phyloP scores from a whole-genome alignment of 2,797 vertebrate genomes.

The Semotilus atromaculatus region DNA sequence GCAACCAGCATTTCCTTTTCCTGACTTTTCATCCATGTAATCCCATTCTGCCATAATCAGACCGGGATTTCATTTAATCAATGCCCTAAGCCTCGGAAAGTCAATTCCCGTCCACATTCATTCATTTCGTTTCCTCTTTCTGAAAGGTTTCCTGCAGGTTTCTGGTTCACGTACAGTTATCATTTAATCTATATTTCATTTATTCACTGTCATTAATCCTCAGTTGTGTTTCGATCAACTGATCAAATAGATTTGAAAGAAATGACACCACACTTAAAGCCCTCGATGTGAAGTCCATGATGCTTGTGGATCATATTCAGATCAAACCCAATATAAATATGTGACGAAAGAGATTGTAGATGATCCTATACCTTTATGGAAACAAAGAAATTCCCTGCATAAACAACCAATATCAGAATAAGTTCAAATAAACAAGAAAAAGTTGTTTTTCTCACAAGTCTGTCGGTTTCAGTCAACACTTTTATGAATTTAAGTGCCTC shows the following conservation, averaged over 20 bases:
- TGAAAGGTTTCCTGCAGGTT: background rate
- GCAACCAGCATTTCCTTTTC: slow-evolving; percentile 19
- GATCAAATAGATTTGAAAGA: background rate
- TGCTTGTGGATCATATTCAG: background rate
- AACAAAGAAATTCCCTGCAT: background rate
- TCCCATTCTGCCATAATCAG: slow-evolving; percentile 73
- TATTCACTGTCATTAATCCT: background rate
- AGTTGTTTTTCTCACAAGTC: slow-evolving; percentile 25
- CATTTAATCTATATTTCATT: slow-evolving; percentile 27
- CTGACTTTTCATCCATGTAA: slow-evolving; percentile 73
- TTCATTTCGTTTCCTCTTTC: slow-evolving; percentile 57
- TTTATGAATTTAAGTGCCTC: slow-evolving; percentile 45
- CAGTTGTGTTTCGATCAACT: background rate
- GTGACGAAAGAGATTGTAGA: background rate
- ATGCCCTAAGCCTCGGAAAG: slow-evolving; percentile 72
- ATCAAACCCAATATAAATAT: slow-evolving; percentile 6
- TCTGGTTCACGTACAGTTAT: background rate
- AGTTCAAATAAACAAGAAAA: slow-evolving; percentile 17
- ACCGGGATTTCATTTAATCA: slow-evolving; percentile 76
- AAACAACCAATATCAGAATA: background rate
- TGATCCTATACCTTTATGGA: background rate
- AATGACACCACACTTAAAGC: background rate
- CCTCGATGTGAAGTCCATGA: slow-evolving; percentile 62
- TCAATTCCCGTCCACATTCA: slow-evolving; percentile 64
- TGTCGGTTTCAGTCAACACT: slow-evolving; percentile 28